Evolutionary conservation across 1,140 invertebrate species (phyloP), one percentile per base, ranked within the genome.

Genomic region (Penaeus indicus): DNA sequence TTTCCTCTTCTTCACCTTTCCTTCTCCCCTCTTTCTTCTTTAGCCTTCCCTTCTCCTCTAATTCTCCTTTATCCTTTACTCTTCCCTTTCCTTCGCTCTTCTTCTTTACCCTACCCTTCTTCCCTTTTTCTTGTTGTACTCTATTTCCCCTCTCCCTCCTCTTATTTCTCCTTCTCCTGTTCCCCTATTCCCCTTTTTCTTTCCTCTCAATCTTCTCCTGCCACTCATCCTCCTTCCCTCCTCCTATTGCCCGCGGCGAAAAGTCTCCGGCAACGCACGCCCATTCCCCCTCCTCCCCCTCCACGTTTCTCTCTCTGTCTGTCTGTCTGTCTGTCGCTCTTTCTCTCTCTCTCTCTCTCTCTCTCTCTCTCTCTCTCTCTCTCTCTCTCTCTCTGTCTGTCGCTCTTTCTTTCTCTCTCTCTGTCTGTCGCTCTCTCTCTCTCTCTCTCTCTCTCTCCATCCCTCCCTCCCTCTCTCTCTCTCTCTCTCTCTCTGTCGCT

Each of bases 381-480:
- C 69, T 72, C 69, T 72, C 69, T 72, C 69, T 72, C 69, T 72
- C 69, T 72, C 69, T 72, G n/a, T 72, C 69, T 72, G n/a, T n/a
- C n/a, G n/a, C 25, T 27, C 79, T 61, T 16, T 27, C 25, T 42
- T 4, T 42, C 42, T 81, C 54, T 81, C 79, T 27, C 25, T 32
- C 54, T 7, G n/a, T n/a, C n/a, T n/a, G n/a, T n/a, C n/a, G n/a
- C 79, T 61, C 25, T 54, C 19, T n/a, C 79, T 54, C 25, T 27
- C 79, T 81, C 21, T 81, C 18, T 21, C 60, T 82, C 21, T 22
- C 32, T 25, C 21, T 82, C 16, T 11, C 42, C 38, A n/a, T 27
- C 25, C 10, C 19, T 27, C 42, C 13, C 60, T 42, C 25, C 3
- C 25, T 42, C 60, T 54, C 42, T 54, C 42, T 42, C 79, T 81